Conservation (phyloP, 2,888 invertebrate genomes). For the Apotomis betuletana region DNA sequence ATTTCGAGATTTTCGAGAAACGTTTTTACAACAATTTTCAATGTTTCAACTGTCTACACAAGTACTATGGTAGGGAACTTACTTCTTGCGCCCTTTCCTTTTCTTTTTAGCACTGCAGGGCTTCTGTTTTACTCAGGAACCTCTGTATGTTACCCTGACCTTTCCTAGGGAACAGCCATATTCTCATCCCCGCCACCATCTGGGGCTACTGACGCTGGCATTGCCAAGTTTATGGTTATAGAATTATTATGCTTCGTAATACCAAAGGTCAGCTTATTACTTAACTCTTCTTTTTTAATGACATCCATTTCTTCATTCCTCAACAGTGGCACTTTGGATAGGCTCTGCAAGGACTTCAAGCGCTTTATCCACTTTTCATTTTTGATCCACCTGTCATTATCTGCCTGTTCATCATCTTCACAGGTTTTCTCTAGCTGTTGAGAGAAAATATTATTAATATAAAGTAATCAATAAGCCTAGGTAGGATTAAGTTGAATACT, state of each 20-base stretch:
- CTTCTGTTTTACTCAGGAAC: not conserved
- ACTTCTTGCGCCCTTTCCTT: not conserved
- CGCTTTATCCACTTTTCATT: constrained; percentile 66
- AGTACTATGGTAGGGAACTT: not conserved
- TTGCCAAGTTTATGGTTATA: not conserved
- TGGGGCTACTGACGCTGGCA: not conserved
- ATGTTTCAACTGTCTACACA: not conserved
- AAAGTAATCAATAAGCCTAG: not conserved
- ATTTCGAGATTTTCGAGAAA: too few relatives aligned
- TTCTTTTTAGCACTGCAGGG: not conserved
- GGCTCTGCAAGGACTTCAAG: constrained; percentile 55
- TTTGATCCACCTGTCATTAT: constrained; percentile 48
- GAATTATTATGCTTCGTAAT: constrained; percentile 26
- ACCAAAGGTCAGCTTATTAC: constrained; percentile 60
- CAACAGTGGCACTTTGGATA: constrained; percentile 56
- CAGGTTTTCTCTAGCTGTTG: constrained; percentile 39
- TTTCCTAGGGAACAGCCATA: not conserved
- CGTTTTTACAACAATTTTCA: too few relatives aligned
- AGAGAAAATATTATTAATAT: not conserved
- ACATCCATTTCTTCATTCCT: constrained; percentile 57
- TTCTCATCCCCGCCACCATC: not conserved
- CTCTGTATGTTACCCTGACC: not conserved
- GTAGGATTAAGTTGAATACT: too few relatives aligned
- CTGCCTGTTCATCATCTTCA: constrained; percentile 27
- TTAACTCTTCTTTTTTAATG: constrained; percentile 45